phyloP scores from a whole-genome alignment of 2,888 invertebrate genomes.

The Hecatera dysodea region DNA sequence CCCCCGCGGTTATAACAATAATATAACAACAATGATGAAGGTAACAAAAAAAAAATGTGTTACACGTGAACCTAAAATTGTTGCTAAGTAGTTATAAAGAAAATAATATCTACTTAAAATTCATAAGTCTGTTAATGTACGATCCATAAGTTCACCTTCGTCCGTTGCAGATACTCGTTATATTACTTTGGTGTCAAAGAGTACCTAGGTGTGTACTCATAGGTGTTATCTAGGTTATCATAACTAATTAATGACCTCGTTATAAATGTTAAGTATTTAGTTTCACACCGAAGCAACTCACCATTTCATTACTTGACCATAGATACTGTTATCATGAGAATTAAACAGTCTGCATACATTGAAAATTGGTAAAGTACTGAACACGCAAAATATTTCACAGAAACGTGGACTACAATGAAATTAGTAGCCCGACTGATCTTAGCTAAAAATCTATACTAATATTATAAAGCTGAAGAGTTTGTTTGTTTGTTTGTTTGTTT shows the following conservation, averaged over 20 bases:
- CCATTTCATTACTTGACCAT: not conserved
- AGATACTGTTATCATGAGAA: not conserved
- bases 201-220: constrained; percentile 1
- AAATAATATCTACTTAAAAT: not conserved
- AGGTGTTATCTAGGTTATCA: constrained; percentile 29
- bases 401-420: constrained; percentile 12
- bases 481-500: no score
- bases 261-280: constrained; percentile 20
- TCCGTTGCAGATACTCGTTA: not conserved
- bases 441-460: no score
- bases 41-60: no score
- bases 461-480: no score
- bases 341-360: not conserved
- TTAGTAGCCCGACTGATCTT: constrained; percentile 12
- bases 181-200: constrained; percentile 2
- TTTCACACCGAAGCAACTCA: constrained; percentile 32
- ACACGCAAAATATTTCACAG: not conserved
- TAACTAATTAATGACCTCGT: constrained; percentile 31
- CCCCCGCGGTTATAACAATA: no score
- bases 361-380: not conserved
- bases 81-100: no score
- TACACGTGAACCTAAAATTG: no score
- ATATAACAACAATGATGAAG: no score
- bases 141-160: not conserved
- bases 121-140: not conserved